phyloP scores from a whole-genome alignment of 2,888 invertebrate genomes.

The Frankliniella intonsa region DNA sequence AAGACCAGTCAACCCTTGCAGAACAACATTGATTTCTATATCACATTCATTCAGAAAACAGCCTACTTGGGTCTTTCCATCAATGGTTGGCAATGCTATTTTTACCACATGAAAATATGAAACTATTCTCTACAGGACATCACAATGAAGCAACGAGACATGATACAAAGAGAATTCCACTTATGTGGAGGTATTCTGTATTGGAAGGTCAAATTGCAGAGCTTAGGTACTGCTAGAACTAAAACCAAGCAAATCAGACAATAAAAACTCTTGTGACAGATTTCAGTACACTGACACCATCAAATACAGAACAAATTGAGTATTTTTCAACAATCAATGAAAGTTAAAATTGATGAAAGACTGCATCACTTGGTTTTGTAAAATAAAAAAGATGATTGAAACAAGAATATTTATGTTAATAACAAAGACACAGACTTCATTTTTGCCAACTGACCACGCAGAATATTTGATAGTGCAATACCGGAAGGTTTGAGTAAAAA shows the following conservation, averaged over 20 bases:
- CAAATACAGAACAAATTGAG: not conserved
- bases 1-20: slow-evolving; percentile 22
- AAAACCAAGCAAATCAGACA: not conserved
- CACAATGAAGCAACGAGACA: slow-evolving; percentile 23
- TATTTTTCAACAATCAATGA: not conserved
- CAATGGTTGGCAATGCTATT: not conserved
- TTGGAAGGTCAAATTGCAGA: not conserved
- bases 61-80: not conserved
- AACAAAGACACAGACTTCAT: not conserved
- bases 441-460: not conserved
- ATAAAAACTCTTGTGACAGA: not conserved
- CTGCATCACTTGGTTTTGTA: not conserved
- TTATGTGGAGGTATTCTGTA: not conserved
- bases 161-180: not conserved
- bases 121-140: slow-evolving; percentile 23
- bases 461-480: not conserved
- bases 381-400: not conserved
- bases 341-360: not conserved
- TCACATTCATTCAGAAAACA: slow-evolving; percentile 21
- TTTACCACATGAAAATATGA: slow-evolving; percentile 14
- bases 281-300: too few relatives aligned
- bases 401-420: not conserved
- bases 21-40: slow-evolving; percentile 11
- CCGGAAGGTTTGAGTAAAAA: not conserved
- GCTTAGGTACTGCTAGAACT: not conserved